phyloP scores from a whole-genome alignment of 2,113 vertebrate species.

The Mus musculus region DNA sequence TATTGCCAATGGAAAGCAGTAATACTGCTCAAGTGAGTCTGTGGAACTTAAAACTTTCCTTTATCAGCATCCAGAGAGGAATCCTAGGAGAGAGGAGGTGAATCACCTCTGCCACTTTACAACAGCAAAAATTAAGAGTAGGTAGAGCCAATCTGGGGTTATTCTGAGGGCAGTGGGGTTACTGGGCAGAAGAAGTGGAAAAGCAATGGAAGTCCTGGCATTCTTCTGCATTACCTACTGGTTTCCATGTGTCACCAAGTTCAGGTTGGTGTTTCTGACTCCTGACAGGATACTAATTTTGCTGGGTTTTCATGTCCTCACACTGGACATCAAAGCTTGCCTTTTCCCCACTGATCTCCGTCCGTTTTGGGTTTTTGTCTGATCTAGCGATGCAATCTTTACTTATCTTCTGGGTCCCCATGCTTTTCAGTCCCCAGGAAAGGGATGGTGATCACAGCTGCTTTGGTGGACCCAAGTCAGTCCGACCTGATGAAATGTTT shows the following conservation, averaged over 20 bases:
- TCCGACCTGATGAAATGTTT: too few relatives aligned
- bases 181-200: background rate
- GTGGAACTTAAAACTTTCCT: background rate
- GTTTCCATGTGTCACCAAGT: background rate
- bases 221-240: slow-evolving; percentile 58
- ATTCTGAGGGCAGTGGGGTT: background rate
- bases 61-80: slow-evolving; percentile 57
- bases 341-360: rapidly evolving
- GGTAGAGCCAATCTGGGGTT: slow-evolving; percentile 68
- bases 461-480: background rate
- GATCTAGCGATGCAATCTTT: too few relatives aligned
- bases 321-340: too few relatives aligned
- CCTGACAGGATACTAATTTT: background rate
- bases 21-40: slow-evolving; percentile 32
- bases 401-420: background rate
- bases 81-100: background rate
- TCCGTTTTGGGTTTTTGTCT: background rate
- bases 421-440: background rate
- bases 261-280: slow-evolving; percentile 49
- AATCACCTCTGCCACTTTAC: slow-evolving; percentile 41
- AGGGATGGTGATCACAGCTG: background rate
- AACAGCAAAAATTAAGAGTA: slow-evolving; percentile 58
- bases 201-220: background rate
- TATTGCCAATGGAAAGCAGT: slow-evolving; percentile 31
- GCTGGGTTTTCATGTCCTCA: background rate